Evolutionary conservation across 2,888 invertebrate species (phyloP).

Genomic region (Drosophila demipolita): DNA sequence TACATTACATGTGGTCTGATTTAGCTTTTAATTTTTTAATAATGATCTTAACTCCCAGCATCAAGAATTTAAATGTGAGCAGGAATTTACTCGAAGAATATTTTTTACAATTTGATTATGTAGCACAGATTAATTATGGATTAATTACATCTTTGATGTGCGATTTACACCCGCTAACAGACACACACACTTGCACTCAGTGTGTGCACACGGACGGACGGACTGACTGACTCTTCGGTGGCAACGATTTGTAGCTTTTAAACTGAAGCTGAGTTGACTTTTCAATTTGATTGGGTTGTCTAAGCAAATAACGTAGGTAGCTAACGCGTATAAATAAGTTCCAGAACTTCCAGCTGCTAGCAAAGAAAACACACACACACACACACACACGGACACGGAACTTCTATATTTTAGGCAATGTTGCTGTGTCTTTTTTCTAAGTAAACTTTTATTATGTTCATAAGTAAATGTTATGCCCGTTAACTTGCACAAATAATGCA

Average conservation of each 20-base stretch:
- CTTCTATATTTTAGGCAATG: slow-evolving; percentile 10
- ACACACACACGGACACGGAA: slow-evolving; percentile 7
- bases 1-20: no score
- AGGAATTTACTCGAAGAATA: no score
- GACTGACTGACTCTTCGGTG: not conserved
- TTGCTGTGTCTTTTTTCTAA: slow-evolving; percentile 13
- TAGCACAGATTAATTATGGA: no score
- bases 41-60: no score
- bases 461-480: slow-evolving; percentile 77
- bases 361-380: slow-evolving; percentile 13
- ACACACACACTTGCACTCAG: not conserved
- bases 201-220: not conserved
- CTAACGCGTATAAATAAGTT: slow-evolving; percentile 67
- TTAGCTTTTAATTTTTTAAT: no score
- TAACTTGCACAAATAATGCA: slow-evolving; percentile 69
- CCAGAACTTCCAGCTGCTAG: slow-evolving; percentile 50
- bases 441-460: slow-evolving; percentile 69
- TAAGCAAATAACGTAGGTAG: slow-evolving; percentile 69
- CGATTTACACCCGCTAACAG: not conserved
- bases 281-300: slow-evolving; percentile 75
- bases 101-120: no score
- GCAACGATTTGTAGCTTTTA: slow-evolving; percentile 50
- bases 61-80: no score
- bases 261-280: slow-evolving; percentile 63
- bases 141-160: no score